These are phyloP conservation scores for Scyliorhinus canicula DNA, from an alignment of 2,797 vertebrate genomes.

Conservation along the genomic window DNA sequence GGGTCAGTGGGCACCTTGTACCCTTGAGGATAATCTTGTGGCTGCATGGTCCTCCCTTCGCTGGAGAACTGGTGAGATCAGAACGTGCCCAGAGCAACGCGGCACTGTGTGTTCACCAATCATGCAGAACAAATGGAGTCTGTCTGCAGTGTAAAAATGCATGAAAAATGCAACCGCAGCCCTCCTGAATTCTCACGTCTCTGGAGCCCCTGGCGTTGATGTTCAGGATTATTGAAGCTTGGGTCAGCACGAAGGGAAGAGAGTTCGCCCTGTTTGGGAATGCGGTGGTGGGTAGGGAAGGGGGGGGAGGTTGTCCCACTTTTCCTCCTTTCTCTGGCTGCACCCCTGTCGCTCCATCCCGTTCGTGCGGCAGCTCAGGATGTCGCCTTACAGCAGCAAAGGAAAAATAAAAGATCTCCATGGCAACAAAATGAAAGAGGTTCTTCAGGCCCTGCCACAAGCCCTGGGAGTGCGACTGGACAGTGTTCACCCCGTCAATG, in stretches of 20 bases:
- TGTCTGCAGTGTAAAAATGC: slow-evolving; percentile 18
- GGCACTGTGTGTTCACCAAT: not conserved
- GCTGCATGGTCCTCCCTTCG: too few relatives aligned
- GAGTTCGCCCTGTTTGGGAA: not conserved
- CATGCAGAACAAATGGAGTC: slow-evolving; percentile 1
- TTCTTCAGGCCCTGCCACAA: not conserved
- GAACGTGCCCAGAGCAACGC: not conserved
- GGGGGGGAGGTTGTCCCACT: not conserved
- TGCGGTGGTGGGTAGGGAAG: too few relatives aligned
- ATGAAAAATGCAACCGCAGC: not conserved
- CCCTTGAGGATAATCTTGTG: not conserved
- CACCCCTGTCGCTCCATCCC: not conserved
- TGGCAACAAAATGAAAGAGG: not conserved
- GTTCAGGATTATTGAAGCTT: not conserved
- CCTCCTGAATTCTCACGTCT: not conserved
- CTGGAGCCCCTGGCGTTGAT: not conserved
- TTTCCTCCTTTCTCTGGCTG: not conserved
- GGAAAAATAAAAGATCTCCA: not conserved
- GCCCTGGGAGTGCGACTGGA: not conserved
- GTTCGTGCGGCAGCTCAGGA: not conserved
- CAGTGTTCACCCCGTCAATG: not conserved
- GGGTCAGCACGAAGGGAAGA: not conserved
- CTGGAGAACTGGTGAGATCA: not conserved
- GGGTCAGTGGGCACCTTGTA: not conserved
- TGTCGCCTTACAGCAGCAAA: not conserved